Evolutionary conservation across 1,140 invertebrate species (phyloP).

Genomic region (Ceratina japonica): DNA sequence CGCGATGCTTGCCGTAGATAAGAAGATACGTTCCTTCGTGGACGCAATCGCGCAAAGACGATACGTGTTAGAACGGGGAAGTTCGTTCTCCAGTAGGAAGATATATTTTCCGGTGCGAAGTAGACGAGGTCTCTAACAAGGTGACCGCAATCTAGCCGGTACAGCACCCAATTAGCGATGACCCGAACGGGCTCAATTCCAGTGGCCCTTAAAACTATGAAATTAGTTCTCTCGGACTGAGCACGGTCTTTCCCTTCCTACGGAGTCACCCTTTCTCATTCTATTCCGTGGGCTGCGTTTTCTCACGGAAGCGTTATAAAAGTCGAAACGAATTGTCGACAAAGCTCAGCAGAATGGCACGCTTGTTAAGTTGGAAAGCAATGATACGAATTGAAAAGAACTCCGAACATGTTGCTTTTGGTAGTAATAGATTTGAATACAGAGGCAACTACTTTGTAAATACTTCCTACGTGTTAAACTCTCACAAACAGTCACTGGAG

Average conservation of each 20-base stretch:
- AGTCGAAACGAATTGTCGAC: slow-evolving; percentile 3
- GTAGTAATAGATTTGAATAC: no score
- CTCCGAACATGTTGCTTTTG: no score
- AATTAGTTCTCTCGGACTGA: slow-evolving; percentile 49
- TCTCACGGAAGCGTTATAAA: background rate
- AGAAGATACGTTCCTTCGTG: background rate
- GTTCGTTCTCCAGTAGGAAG: slow-evolving; percentile 33
- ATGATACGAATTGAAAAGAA: background rate
- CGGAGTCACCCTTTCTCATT: slow-evolving; percentile 17
- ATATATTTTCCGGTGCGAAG: slow-evolving; percentile 56
- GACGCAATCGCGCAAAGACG: background rate
- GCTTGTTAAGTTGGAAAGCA: background rate
- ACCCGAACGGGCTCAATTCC: slow-evolving; percentile 59
- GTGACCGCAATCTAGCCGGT: slow-evolving; percentile 62
- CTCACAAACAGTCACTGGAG: background rate
- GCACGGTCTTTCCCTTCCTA: slow-evolving; percentile 10
- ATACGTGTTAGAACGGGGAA: background rate
- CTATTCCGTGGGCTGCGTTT: background rate
- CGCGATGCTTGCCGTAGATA: no score
- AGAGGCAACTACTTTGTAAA: no score
- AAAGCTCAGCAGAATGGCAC: background rate
- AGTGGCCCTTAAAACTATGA: slow-evolving; percentile 56
- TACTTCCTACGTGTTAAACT: background rate
- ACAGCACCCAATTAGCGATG: slow-evolving; percentile 68
- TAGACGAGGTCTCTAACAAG: slow-evolving; percentile 63